Percentiles rank a stretch among this genome's conserved stretches.
Conservation (phyloP, 92 coral and sea anemone species). For the Palythoa grandis region DNA sequence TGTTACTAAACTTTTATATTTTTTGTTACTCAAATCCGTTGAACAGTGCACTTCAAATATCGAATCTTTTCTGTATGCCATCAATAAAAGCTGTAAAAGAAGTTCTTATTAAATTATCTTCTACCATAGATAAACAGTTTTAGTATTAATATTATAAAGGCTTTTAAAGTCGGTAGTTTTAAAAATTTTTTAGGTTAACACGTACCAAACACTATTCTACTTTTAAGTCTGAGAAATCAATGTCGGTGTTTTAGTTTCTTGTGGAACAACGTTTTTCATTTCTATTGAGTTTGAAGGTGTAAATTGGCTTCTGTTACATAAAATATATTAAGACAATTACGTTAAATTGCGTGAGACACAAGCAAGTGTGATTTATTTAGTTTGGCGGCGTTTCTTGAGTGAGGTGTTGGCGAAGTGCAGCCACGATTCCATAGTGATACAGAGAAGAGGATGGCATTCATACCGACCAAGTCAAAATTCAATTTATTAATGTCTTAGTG, state of each 20-base stretch:
- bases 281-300: conserved; percentile 5
- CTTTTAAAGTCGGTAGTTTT: too few species aligned
- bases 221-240: neutral
- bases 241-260: neutral
- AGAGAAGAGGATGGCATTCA: neutral
- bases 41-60: neutral
- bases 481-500: neutral
- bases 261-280: neutral
- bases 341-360: conserved; percentile 40
- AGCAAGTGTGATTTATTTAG: conserved; percentile 20
- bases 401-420: neutral
- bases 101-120: too few species aligned
- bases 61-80: neutral
- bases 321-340: conserved; percentile 13
- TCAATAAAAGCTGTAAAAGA: neutral
- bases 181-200: too few species aligned
- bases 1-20: neutral
- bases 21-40: neutral
- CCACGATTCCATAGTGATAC: conserved; percentile 22
- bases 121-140: neutral
- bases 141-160: too few species aligned
- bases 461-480: neutral
- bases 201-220: too few species aligned
- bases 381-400: conserved; percentile 1
- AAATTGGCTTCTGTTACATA: conserved; percentile 26